phyloP scores from a whole-genome alignment of 2,113 vertebrate genomes.

The Prolemur simus region DNA sequence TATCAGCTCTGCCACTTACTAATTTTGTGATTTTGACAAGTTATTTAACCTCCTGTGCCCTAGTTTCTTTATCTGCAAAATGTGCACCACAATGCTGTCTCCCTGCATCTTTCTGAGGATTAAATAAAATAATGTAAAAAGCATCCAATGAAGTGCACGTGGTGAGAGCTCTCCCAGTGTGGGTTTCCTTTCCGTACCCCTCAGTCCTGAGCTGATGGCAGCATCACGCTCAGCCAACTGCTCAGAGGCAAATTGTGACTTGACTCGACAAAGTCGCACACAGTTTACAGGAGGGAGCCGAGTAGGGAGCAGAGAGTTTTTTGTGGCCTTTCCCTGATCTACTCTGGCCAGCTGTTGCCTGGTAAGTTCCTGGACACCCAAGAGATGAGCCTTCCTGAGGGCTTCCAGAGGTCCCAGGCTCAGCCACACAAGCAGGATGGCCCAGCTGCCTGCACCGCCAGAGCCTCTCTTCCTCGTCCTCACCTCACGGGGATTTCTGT shows the following conservation, averaged over 20 bases:
- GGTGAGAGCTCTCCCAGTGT: not conserved
- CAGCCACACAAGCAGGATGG: not conserved
- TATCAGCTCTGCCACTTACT: not conserved
- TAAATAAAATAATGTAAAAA: not conserved
- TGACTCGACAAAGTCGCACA: not conserved
- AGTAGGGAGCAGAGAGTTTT: not conserved
- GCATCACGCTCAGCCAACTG: not conserved
- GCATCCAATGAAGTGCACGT: not conserved
- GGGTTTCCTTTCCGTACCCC: not conserved
- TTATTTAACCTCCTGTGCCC: not conserved
- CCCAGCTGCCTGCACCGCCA: not conserved
- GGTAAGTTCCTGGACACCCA: not conserved
- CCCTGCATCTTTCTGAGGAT: not conserved
- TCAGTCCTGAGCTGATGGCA: not conserved
- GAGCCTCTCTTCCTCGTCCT: not conserved
- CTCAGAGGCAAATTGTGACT: not conserved
- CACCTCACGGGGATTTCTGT: not conserved
- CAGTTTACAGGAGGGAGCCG: not conserved
- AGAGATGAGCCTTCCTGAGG: not conserved
- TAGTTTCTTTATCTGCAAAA: not conserved
- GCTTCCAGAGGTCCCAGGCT: not conserved
- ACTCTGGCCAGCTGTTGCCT: not conserved
- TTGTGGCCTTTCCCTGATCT: not conserved
- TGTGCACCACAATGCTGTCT: not conserved
- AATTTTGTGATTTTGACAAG: not conserved